Evolutionary conservation across 2,113 vertebrate genomes (phyloP), one percentile per base, ranked within the genome.

Genomic region (Actenoides lindsayi): DNA sequence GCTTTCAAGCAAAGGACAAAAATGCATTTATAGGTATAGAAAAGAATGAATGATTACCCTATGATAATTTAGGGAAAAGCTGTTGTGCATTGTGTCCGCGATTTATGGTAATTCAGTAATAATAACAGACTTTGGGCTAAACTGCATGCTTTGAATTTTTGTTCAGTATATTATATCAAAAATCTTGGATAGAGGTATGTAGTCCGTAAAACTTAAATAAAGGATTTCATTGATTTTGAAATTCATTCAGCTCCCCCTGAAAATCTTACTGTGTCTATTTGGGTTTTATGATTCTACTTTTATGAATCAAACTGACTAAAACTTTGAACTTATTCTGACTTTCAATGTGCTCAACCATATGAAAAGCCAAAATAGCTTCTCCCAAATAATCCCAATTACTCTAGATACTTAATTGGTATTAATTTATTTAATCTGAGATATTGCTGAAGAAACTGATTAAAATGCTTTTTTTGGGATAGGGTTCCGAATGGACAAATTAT

Each of bases 171-270:
- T 92, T 88, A 39, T 27, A 39, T 67, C 35, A 57, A 64, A 96
- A 81, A 44, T 48, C 79, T 71, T 68, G 60, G 33, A 35, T 28
- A 44, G 33, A 90, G 51, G 31, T 16, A 23, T 20, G 56, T 57
- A 57, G 37, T 86, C 27, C 0, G 8, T 83, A 83, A 95, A 90
- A 70, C 25, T 73, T 56, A 48, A 48, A 71, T 67, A 74, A 95
- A 81, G 33, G 44, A 69, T 78, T 82, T 87, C 16, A 95, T 48
- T 80, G 94, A 89, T 77, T 94, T 86, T 83, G 27, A 94, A 93
- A 90, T 63, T 67, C 41, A 42, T 84, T 94, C 79, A 71, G 1
- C 13, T 95, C 51, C 35, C n/a, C 39, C 20, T 79, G 70, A 71
- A 96, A 95, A 73, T 64, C 69, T 35, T 62, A 68, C n/a, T 82